Conservation (phyloP, 2,113 vertebrate genomes). For the Morone saxatilis region DNA sequence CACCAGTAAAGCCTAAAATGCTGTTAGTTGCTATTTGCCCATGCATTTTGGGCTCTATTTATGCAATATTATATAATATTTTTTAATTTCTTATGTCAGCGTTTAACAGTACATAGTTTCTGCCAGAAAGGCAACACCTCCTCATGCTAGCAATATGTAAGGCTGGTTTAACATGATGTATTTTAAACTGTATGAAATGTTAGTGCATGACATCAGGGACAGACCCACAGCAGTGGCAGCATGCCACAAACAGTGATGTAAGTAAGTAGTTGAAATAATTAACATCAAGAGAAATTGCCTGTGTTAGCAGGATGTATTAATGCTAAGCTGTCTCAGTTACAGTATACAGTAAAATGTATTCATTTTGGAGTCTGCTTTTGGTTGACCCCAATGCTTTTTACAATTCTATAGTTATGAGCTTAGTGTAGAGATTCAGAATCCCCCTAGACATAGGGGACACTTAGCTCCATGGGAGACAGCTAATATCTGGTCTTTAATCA, state of each 20-base stretch:
- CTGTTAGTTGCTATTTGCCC: neutral
- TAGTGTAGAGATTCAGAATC: constrained; percentile 35
- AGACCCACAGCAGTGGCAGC: neutral
- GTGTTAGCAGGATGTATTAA: neutral
- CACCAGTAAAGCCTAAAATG: neutral
- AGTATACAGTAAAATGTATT: neutral
- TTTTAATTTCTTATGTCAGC: constrained; percentile 1
- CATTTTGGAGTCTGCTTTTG: neutral
- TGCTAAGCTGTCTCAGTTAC: neutral
- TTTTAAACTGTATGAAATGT: neutral
- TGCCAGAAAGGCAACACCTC: neutral
- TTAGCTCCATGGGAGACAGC: constrained; percentile 36
- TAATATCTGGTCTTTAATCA: constrained; percentile 10
- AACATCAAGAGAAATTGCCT: constrained; percentile 20
- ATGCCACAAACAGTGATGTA: constrained; percentile 1
- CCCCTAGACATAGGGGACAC: constrained; percentile 32
- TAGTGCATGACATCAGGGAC: neutral
- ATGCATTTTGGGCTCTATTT: neutral
- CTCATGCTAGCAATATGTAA: neutral
- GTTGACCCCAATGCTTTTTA: neutral
- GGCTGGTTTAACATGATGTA: constrained; percentile 1
- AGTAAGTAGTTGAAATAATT: constrained; percentile 9
- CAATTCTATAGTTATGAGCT: neutral
- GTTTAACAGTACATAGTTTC: neutral
- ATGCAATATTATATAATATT: neutral